phyloP scores from a whole-genome alignment of 2,113 vertebrate species.

The Furnarius figulus region DNA sequence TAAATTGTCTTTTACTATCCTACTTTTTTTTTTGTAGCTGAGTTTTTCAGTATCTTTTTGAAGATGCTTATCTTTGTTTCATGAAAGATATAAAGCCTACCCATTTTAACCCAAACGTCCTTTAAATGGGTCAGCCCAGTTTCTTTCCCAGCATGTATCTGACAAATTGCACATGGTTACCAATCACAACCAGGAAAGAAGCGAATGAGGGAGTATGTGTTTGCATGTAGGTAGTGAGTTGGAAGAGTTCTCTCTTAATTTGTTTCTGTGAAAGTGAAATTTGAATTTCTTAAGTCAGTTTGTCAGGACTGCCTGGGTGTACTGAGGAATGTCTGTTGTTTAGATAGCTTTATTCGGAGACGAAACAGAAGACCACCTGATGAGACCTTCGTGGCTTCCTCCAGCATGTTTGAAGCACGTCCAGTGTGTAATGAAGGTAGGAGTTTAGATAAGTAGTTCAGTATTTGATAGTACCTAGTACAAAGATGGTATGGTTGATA shows the following conservation, averaged over 20 bases:
- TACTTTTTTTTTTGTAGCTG: background rate
- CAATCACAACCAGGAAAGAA: background rate
- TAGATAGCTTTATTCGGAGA: conserved; percentile 16
- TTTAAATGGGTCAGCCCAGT: background rate
- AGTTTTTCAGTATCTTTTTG: background rate
- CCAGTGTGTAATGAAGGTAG: background rate
- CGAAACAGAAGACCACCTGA: background rate
- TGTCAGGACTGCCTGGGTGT: background rate
- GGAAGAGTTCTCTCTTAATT: background rate
- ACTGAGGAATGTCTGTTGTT: background rate
- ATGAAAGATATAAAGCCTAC: background rate
- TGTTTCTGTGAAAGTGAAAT: background rate
- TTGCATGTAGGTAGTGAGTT: background rate
- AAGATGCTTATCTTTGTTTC: background rate
- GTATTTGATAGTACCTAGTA: background rate
- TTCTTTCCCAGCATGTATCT: background rate
- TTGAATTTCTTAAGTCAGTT: background rate
- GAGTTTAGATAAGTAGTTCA: background rate
- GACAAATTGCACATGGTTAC: background rate
- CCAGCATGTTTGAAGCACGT: background rate
- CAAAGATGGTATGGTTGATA: background rate
- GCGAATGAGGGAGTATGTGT: background rate
- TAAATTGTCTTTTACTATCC: background rate
- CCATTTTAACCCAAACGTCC: background rate
- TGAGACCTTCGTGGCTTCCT: background rate